These are phyloP conservation scores for Ranitomeya variabilis DNA, from an alignment of 2,113 vertebrate genomes.

Conservation along the genomic window DNA sequence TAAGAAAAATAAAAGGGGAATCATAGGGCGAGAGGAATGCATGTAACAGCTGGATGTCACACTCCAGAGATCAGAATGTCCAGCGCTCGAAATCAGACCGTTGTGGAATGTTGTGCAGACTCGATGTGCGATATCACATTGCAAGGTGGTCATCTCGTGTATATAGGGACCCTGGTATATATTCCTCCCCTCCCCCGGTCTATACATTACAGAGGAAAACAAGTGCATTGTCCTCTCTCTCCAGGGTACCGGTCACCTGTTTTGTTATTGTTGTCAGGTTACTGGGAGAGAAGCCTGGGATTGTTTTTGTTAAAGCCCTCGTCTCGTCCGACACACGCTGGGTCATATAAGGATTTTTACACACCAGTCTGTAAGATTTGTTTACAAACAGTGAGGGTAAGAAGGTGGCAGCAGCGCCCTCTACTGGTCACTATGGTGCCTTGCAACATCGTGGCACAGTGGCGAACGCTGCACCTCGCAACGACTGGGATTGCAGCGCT, in stretches of 20 bases:
- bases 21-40: background rate
- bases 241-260: background rate
- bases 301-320: background rate
- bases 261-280: background rate
- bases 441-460: background rate
- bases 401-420: conserved; percentile 57
- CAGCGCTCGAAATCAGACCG: background rate
- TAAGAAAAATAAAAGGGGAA: background rate
- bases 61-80: conserved; percentile 1
- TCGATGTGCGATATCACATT: background rate
- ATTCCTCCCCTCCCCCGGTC: too few relatives aligned
- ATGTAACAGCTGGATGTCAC: background rate
- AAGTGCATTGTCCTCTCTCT: background rate
- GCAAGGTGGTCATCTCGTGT: background rate
- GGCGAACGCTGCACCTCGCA: background rate
- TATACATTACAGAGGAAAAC: too few relatives aligned
- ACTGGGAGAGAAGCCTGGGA: background rate
- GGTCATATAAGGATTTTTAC: conserved; percentile 53
- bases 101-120: background rate
- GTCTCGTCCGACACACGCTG: conserved; percentile 16
- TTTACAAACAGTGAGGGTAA: conserved; percentile 71
- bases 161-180: background rate
- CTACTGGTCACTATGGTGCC: conserved; percentile 55
- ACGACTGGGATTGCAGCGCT: background rate
- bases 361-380: conserved; percentile 65